Evolutionary conservation across 2,113 vertebrate genomes (phyloP).

Genomic region (Sebastes schlegelii): DNA sequence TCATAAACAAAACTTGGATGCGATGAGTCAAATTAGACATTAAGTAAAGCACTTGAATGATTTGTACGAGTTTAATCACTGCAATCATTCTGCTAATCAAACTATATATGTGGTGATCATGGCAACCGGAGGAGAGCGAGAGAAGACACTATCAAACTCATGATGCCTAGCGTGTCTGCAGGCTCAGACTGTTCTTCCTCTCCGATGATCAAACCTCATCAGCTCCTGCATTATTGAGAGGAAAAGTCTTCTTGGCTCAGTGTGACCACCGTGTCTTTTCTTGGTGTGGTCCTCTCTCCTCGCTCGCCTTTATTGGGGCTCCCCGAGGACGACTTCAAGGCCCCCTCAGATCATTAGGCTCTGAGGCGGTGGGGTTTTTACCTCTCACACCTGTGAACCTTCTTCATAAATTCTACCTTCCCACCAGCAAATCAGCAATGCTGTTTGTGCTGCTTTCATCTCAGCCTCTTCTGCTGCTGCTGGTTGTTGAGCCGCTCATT

Average conservation of each 20-base stretch:
- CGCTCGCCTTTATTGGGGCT: slow-evolving; percentile 46
- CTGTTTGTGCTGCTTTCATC: slow-evolving; percentile 64
- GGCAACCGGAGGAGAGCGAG: slow-evolving; percentile 3
- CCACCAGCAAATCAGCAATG: slow-evolving; percentile 67
- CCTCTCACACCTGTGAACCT: slow-evolving; percentile 75
- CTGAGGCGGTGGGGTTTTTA: slow-evolving; percentile 62
- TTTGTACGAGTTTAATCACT: slow-evolving; percentile 12
- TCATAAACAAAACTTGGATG: not conserved
- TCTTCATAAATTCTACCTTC: slow-evolving; percentile 59
- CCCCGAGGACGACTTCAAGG: slow-evolving; percentile 76
- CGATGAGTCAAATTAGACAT: slow-evolving; percentile 28
- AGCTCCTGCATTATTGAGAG: slow-evolving; percentile 62
- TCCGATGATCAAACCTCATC: slow-evolving; percentile 53
- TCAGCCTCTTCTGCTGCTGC: slow-evolving; percentile 9
- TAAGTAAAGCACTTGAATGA: not conserved
- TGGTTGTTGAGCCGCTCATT: slow-evolving; percentile 32
- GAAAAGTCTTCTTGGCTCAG: slow-evolving; percentile 38
- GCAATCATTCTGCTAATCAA: slow-evolving; percentile 23
- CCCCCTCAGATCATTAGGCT: slow-evolving; percentile 73
- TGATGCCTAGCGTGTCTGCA: not conserved
- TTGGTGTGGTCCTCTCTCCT: slow-evolving; percentile 55
- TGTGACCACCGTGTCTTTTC: slow-evolving; percentile 51
- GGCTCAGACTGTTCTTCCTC: not conserved
- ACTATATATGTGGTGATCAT: slow-evolving; percentile 1
- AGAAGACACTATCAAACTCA: slow-evolving; percentile 16